These are phyloP conservation scores for Sapajus apella DNA, from an alignment of 2,113 vertebrate genomes.

Conservation along the genomic window DNA sequence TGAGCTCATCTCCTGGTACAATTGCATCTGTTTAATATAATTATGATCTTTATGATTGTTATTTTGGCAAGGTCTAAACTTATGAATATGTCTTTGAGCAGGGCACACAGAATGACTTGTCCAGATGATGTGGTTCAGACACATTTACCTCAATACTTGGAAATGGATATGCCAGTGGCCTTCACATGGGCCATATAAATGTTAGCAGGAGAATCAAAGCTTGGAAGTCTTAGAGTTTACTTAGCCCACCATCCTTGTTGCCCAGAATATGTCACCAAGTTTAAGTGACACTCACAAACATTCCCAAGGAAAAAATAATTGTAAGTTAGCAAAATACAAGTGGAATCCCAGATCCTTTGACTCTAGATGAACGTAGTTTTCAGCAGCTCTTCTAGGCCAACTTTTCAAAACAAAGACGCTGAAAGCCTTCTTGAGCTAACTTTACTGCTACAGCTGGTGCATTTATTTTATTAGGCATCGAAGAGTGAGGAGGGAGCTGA, in stretches of 20 bases:
- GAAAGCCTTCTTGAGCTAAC: background rate
- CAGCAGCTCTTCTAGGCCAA: background rate
- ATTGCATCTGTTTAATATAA: background rate
- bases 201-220: background rate
- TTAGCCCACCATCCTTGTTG: background rate
- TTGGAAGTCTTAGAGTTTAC: background rate
- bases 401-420: background rate
- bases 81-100: background rate
- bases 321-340: background rate
- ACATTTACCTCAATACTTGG: background rate
- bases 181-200: background rate
- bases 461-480: too few relatives aligned
- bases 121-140: too few relatives aligned
- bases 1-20: rapidly evolving
- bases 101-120: background rate
- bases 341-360: background rate
- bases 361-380: background rate
- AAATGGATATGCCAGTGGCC: rapidly evolving
- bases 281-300: background rate
- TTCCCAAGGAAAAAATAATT: background rate
- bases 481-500: background rate
- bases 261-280: background rate
- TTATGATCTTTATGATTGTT: background rate
- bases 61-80: background rate
- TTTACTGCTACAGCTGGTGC: rapidly evolving